Conservation (phyloP, 2,888 invertebrate genomes). For the Amblyjoppa proteus region DNA sequence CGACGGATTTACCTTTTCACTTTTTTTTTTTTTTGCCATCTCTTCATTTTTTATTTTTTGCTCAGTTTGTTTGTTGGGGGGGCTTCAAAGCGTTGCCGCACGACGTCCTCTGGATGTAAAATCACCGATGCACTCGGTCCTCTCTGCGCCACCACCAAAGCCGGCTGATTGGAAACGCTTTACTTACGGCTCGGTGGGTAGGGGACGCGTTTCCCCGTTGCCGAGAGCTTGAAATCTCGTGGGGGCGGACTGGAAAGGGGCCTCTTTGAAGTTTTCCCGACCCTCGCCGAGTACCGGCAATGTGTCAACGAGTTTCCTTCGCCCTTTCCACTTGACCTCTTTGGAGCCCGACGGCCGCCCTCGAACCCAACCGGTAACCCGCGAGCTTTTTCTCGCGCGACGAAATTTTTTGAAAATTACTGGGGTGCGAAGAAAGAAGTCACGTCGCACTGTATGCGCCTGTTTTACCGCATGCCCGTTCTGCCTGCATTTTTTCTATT, state of each 20-base stretch:
- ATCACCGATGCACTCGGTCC: slow-evolving; percentile 62
- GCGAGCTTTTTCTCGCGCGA: slow-evolving; percentile 13
- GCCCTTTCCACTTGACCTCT: slow-evolving; percentile 45
- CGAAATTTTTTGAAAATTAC: slow-evolving; percentile 8
- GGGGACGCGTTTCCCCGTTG: slow-evolving; percentile 40
- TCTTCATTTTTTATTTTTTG: slow-evolving; percentile 15
- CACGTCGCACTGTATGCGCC: background rate
- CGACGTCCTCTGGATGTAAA: slow-evolving; percentile 54
- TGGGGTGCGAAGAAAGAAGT: background rate
- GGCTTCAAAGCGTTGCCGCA: slow-evolving; percentile 22
- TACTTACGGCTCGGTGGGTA: slow-evolving; percentile 59
- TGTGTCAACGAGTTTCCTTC: slow-evolving; percentile 62
- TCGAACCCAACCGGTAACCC: slow-evolving; percentile 27
- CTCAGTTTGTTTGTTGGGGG: slow-evolving; percentile 3
- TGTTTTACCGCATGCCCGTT: slow-evolving; percentile 1
- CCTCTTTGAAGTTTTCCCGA: slow-evolving; percentile 65
- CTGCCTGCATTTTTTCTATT: too few species aligned
- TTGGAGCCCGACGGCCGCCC: slow-evolving; percentile 24
- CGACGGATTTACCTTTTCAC: background rate
- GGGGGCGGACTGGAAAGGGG: slow-evolving; percentile 15
- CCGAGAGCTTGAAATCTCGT: slow-evolving; percentile 23
- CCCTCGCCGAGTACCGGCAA: slow-evolving; percentile 34
- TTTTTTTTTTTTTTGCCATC: background rate
- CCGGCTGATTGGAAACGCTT: slow-evolving; percentile 68
- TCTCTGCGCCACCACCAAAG: slow-evolving; percentile 43